Conservation (phyloP, 2,888 invertebrate genomes). For the Eudemis profundana region DNA sequence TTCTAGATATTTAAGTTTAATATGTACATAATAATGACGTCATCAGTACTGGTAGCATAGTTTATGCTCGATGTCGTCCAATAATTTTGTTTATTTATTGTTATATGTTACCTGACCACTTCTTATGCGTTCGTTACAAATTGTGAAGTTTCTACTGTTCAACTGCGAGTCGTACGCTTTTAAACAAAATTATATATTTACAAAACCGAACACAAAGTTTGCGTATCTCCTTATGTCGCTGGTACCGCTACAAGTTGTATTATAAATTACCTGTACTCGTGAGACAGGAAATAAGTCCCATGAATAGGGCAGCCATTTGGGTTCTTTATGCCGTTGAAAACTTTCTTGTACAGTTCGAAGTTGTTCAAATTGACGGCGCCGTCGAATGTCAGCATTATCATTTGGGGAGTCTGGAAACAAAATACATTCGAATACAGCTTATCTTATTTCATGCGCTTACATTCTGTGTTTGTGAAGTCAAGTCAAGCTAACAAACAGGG, state of each 20-base stretch:
- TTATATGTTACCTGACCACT: too few relatives aligned
- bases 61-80: too few relatives aligned
- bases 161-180: neutral
- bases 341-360: conserved; percentile 93
- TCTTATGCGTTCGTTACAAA: too few relatives aligned
- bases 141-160: neutral
- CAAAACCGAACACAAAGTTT: conserved; percentile 26
- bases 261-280: conserved; percentile 88
- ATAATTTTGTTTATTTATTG: too few relatives aligned
- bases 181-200: neutral
- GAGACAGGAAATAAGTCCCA: conserved; percentile 97
- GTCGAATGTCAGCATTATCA: conserved; percentile 96
- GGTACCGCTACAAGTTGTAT: conserved; percentile 18
- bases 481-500: too few relatives aligned
- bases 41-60: too few relatives aligned
- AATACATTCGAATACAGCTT: conserved; percentile 27
- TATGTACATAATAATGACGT: too few relatives aligned
- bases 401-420: conserved; percentile 93
- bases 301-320: conserved; percentile 95
- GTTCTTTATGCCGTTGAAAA: conserved; percentile 92
- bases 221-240: conserved; percentile 9
- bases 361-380: conserved; percentile 97
- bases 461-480: neutral
- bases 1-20: too few relatives aligned
- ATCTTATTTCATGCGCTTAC: conserved; percentile 4